These are phyloP conservation scores for Protosalanx chinensis DNA, from an alignment of 2,797 vertebrate genomes.

Conservation along the genomic window DNA sequence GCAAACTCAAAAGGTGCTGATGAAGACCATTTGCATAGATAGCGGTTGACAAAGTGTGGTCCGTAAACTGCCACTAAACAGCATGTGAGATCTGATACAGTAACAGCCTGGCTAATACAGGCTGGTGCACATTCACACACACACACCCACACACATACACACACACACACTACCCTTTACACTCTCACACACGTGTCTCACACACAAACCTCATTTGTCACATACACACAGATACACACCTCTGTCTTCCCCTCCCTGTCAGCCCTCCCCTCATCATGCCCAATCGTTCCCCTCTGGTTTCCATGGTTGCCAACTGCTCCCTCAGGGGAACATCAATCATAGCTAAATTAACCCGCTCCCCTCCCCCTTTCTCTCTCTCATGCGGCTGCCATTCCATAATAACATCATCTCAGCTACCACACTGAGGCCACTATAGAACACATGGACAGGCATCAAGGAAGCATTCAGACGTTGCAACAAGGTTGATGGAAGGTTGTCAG, in stretches of 20 bases:
- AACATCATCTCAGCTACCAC: constrained; percentile 1
- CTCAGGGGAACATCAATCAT: constrained; percentile 38
- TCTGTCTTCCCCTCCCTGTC: constrained; percentile 32
- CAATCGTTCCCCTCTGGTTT: constrained; percentile 33
- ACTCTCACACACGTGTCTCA: constrained; percentile 22
- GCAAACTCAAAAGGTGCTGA: constrained; percentile 52
- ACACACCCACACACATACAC: constrained; percentile 12
- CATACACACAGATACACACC: constrained; percentile 17
- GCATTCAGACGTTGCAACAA: not conserved
- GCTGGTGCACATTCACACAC: not conserved
- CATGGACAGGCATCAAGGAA: not conserved
- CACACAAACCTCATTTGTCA: constrained; percentile 26
- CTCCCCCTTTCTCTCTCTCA: constrained; percentile 14
- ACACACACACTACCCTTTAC: constrained; percentile 23
- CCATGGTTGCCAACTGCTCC: constrained; percentile 36
- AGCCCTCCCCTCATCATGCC: constrained; percentile 24
- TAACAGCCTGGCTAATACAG: constrained; percentile 17
- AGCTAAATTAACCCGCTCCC: constrained; percentile 7
- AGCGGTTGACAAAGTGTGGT: constrained; percentile 55
- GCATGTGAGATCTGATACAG: constrained; percentile 45
- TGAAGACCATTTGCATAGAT: constrained; percentile 60
- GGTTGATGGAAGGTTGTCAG: not conserved
- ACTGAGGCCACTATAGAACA: not conserved
- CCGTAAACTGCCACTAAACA: constrained; percentile 59
- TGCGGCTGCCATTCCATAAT: constrained; percentile 17